Evolutionary conservation across 1,140 invertebrate species (phyloP), one percentile per base, ranked within the genome.

Genomic region (Dreissena polymorpha): DNA sequence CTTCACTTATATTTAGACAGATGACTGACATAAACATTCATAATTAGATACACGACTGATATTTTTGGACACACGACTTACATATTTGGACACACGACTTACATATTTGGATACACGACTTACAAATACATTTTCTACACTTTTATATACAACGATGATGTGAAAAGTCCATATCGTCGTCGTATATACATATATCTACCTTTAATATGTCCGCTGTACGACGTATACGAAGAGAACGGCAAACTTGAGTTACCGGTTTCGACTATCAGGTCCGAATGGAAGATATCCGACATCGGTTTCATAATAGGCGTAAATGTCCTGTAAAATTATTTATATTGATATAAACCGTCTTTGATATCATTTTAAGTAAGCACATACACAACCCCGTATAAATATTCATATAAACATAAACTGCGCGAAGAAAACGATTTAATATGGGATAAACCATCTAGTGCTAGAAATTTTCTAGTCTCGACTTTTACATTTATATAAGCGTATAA

Each of bases 171-270:
- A 5, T 55, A 21, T 53, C 16, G 0, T 51, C 25, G n/a, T 55
- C 14, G 16, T 13, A 49, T 12, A 27, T 0, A 73, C 71, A 2
- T n/a, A 23, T 57, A 23, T 25, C 14, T 87, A 96, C 97, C 96
- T 94, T 97, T 95, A 85, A 97, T 94, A 64, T 94, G 95, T 87
- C 97, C 97, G 21, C 94, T 94, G 91, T 97, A 97, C 79, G 96
- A 95, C 87, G 96, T 95, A 55, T 94, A 94, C 29, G 95, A 94
- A 93, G 97, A 96, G 93, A 96, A 97, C 86, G 94, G 91, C 84
- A 97, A 93, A 53, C 94, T 94, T 14, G 96, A 96, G 55, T 94
- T 89, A 12, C 95, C 95, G 51, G 95, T 95, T 91, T 97, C 96
- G 90, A 98, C 57, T 10, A 76, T 94, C 29, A 95, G 96, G 90